phyloP scores from a whole-genome alignment of 2,888 invertebrate genomes.

The Lycaena phlaeas region DNA sequence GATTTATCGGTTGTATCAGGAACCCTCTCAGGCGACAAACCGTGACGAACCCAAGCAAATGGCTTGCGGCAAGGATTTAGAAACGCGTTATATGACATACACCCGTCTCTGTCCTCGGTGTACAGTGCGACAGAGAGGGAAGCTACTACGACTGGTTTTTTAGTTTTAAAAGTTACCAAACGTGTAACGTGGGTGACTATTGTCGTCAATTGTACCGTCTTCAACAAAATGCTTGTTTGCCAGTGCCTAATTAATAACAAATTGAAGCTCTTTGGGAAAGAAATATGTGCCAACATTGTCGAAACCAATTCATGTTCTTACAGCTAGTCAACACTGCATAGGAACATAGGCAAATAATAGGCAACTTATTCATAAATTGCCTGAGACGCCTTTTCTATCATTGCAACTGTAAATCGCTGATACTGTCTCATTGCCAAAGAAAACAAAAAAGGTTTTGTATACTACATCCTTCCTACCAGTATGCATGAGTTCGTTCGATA shows the following conservation, averaged over 20 bases:
- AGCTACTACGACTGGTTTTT: slow-evolving; percentile 6
- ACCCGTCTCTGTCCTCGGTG: slow-evolving; percentile 12
- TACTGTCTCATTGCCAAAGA: too few relatives aligned
- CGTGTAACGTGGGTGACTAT: slow-evolving; percentile 8
- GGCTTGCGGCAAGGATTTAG: slow-evolving; percentile 49
- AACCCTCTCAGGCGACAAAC: slow-evolving; percentile 45
- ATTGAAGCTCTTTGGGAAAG: too few relatives aligned
- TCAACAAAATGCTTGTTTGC: not conserved
- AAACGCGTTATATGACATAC: slow-evolving; percentile 33
- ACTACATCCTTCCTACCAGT: too few relatives aligned
- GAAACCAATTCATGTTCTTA: too few relatives aligned
- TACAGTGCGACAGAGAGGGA: slow-evolving; percentile 16
- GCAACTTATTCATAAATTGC: too few relatives aligned
- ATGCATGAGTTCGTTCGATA: too few relatives aligned
- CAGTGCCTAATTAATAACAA: not conserved
- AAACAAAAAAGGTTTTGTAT: too few relatives aligned
- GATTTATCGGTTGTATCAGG: slow-evolving; percentile 27
- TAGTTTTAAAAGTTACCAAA: slow-evolving; percentile 7
- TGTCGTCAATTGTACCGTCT: slow-evolving; percentile 5
- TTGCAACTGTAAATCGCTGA: too few relatives aligned
- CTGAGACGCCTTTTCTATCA: too few relatives aligned
- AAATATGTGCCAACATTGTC: too few relatives aligned
- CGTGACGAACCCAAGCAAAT: slow-evolving; percentile 57
- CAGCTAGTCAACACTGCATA: too few relatives aligned
- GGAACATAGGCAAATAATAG: too few relatives aligned